Base-by-base conservation (phyloP, 2,113 vertebrate species). In the Indicator maculatus region DNA sequence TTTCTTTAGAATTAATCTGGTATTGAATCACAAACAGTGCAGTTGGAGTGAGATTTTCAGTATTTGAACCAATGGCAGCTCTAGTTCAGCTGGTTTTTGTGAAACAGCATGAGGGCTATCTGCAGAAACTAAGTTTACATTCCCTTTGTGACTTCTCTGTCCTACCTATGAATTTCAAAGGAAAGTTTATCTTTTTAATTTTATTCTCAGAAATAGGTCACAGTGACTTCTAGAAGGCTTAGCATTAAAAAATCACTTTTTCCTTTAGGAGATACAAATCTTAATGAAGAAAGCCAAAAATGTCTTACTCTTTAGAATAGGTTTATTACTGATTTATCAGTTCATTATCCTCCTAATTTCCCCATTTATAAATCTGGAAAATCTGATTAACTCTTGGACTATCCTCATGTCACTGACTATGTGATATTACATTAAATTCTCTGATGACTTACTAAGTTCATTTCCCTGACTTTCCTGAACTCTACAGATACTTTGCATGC, bases 311-410 rank as follows among this genome's bases (percentile, higher is more conserved):
- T 96, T 97, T 96, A 89, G 95, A 96, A 97, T 90, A 96, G 87
- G 95, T 97, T 96, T 97, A 96, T 97, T 97, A 97, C 96, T 97
- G 95, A 97, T 97, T 98, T 97, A 97, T 98, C 97, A 98, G 97
- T 97, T 98, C 97, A 98, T 97, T 97, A 97, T 97, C 96, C 96
- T 97, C 86, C 89, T 98, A 98, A 98, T 97, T 97, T 95, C 71
- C 79, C 93, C 94, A 97, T 97, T 98, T 97, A 97, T 97, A 97
- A 97, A 97, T 94, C 45, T 91, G 79, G 94, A 90, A 96, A 75
- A 94, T 97, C 96, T 97, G 97, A 98, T 97, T 97, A 98, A 96
- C 90, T 96, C 89, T 92, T 95, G 89, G 79, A 93, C 93, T 91
- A 96, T 96, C 96, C 95, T 97, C 94, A 93, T 97, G 96, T 94